Base-by-base conservation (phyloP, 2,888 invertebrate species). In the Cecidostiba fungosa region DNA sequence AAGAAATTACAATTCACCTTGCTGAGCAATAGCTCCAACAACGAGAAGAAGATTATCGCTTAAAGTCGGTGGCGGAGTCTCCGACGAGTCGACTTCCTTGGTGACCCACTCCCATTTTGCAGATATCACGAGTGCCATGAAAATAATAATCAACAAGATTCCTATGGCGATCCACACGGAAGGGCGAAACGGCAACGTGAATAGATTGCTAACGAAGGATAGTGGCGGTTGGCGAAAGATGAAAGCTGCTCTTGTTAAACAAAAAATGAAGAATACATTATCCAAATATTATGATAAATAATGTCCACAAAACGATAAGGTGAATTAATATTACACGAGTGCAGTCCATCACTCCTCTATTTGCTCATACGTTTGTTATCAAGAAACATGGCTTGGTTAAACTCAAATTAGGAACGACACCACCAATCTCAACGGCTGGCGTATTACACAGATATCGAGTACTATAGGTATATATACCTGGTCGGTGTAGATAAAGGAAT, bases 191-290 rank as follows among this genome's bases (percentile, higher is more conserved):
- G 97, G 96, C 39, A 97, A 92, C 0, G 95, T 92, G 90, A 96
- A 97, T 69, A 97, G 95, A 90, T 97, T 97, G 88, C 95, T 95
- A 70, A 97, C 96, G 88, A 96, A 96, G 0, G 97, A 96, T 12
- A 97, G 91, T 90, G 96, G 95, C 1, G 97, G 97, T 90, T 96
- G 95, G 77, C 95, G 95, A 91, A 97, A 97, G 19, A 97, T 95
- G 90, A 97, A 96, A 89, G 95, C 95, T 0, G 96, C 87, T n/a
- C 92, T 91, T 85, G 14, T 14, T n/a, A 23, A 32, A 66, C 10
- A 26, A 23, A n/a, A 36, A 36, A 79, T 32, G 8, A 19, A 54
- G 54, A n/a, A 54, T 54, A 54, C 5, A 54, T 54, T 19, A 16
- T 54, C 4, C 4, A 66, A 14, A 29, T 12, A 43, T 1, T 43